phyloP scores from a whole-genome alignment of 53 echinoderm and acorn worm species.

The Paracentrotus lividus region DNA sequence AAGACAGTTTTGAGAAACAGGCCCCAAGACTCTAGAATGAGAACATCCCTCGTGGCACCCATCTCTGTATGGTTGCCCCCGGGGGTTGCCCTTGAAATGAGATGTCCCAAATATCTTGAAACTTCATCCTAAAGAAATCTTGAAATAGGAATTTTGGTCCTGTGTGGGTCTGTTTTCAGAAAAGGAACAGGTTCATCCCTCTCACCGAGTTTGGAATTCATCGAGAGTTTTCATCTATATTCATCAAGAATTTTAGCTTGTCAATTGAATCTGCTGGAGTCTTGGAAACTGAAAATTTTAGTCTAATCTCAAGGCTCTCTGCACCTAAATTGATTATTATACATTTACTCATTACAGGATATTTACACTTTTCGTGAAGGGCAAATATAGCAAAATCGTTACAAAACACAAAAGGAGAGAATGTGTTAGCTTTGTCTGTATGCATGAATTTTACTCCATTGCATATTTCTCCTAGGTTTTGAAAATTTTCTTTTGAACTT shows the following conservation, averaged over 20 bases:
- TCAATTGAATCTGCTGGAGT: not conserved
- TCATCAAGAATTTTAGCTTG: slow-evolving; percentile 3
- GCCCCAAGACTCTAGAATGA: not conserved
- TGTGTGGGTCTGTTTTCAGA: not conserved
- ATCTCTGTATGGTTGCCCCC: not conserved
- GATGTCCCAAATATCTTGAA: not conserved
- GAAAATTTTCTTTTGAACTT: not conserved
- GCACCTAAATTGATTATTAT: not conserved
- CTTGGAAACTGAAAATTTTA: not conserved
- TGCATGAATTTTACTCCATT: not conserved
- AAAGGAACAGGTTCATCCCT: not conserved
- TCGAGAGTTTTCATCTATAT: slow-evolving; percentile 13
- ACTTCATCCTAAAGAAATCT: not conserved
- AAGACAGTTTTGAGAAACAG: too few species aligned
- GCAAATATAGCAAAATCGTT: not conserved
- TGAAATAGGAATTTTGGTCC: not conserved
- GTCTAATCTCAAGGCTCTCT: not conserved
- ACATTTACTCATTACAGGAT: not conserved
- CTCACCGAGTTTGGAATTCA: not conserved
- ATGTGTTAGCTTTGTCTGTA: not conserved
- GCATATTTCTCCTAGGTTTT: too few species aligned
- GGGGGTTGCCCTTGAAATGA: not conserved
- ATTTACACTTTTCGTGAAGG: not conserved
- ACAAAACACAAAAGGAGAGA: not conserved
- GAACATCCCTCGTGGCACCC: not conserved